Conservation (phyloP, 2,797 vertebrate genomes). For the Synanceia verrucosa region DNA sequence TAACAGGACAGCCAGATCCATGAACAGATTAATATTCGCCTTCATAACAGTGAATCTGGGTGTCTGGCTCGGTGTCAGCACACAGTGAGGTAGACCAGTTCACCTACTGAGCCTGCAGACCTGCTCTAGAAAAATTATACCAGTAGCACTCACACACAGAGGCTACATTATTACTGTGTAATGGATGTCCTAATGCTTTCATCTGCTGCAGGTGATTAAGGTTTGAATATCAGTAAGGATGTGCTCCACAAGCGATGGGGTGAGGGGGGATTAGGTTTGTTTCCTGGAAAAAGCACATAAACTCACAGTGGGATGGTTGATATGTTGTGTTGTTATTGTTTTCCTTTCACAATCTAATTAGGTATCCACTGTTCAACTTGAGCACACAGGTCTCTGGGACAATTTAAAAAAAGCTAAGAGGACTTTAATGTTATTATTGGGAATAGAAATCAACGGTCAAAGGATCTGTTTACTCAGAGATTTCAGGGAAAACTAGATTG, state of each 20-base stretch:
- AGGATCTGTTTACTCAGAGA: constrained; percentile 56
- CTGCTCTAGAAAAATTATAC: constrained; percentile 18
- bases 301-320: constrained; percentile 40
- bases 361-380: constrained; percentile 9
- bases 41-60: constrained; percentile 65
- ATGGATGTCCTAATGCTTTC: neutral
- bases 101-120: constrained; percentile 60
- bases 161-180: neutral
- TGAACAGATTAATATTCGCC: constrained; percentile 72
- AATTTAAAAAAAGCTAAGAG: constrained; percentile 23
- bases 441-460: constrained; percentile 6
- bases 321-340: constrained; percentile 41
- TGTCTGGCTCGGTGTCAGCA: constrained; percentile 65
- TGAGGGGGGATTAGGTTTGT: constrained; percentile 16
- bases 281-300: constrained; percentile 52
- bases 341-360: constrained; percentile 49
- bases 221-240: constrained; percentile 17
- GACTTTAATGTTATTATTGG: constrained; percentile 49
- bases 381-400: constrained; percentile 30
- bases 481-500: constrained; percentile 55
- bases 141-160: neutral
- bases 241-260: constrained; percentile 13
- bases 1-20: constrained; percentile 66
- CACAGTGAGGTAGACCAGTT: constrained; percentile 52
- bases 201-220: constrained; percentile 20